Base-by-base conservation (phyloP, 2,113 vertebrate genomes). In the Brachionichthys hirsutus region DNA sequence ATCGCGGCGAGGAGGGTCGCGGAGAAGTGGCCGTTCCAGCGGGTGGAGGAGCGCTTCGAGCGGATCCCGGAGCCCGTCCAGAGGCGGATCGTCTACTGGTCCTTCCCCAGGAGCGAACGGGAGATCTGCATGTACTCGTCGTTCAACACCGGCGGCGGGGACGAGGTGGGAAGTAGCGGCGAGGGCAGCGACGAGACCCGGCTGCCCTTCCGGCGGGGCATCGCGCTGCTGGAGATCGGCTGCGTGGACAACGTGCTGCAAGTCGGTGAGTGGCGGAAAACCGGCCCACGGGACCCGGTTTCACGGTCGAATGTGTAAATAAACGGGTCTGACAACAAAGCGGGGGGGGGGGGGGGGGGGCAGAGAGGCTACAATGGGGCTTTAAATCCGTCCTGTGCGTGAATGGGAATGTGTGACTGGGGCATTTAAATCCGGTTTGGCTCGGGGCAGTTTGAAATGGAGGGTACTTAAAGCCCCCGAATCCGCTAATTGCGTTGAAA, bases 51-150 rank as follows among this genome's bases (percentile, higher is more conserved):
- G 86, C 93, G 95, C 18, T 98, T 98, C 82, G 95, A 97, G 87
- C 89, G 95, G 89, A 97, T 98, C 68, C 95, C 95, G 56, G 95
- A 98, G 90, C 95, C 95, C 11, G 95, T 97, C 40, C 95, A 98
- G 86, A 90, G 95, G 66, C 92, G 95, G 86, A 98, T 98, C 85
- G 95, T 98, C 38, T 98, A 96, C 88, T 98, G 95, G 95, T 98
- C 95, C 10, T 98, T 97, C 62, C 95, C 95, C 52, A 91, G 95
- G 88, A 96, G 95, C 81, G 95, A 98, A 83, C 89, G 93, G 77
- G 94, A 98, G 80, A 97, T 98, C 85, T 98, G 95, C 85, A 97
- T 98, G 95, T 96, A 98, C 72, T 97, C 95, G 56, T 97, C 95
- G 83, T 97, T 97, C 91, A 94, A 93, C 84, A 92, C 92, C 17